A percentile compares a stretch with the other conserved stretches of the same genome.
Evolutionary conservation across 2,113 vertebrate genomes (phyloP).

Genomic region (Apistogramma diplotaenia): DNA sequence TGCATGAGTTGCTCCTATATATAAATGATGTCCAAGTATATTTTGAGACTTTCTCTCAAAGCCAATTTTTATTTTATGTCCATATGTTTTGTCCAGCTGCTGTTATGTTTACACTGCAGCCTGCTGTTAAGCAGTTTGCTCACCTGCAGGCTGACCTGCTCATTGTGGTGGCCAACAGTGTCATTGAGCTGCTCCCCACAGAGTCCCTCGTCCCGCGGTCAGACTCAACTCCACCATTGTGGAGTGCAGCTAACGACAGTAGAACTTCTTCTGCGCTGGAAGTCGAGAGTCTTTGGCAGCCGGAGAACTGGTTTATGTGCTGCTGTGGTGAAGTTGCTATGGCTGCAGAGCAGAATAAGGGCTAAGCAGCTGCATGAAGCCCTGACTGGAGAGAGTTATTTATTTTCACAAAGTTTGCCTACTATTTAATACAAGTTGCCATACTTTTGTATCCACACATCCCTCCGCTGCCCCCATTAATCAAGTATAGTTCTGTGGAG

Average conservation of each 20-base stretch:
- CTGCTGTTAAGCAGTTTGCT: neutral
- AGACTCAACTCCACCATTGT: neutral
- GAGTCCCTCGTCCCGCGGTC: neutral
- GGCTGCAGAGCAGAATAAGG: rapidly evolving
- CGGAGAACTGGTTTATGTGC: neutral
- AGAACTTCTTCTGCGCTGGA: neutral
- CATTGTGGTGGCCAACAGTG: neutral
- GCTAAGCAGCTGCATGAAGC: neutral
- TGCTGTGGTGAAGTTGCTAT: rapidly evolving
- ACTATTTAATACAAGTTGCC: neutral
- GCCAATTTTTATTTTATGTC: neutral
- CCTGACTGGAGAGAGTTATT: neutral
- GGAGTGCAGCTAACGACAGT: neutral
- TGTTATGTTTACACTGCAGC: neutral
- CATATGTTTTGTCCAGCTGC: neutral
- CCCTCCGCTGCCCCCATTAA: neutral
- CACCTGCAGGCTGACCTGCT: neutral
- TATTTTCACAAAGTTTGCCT: neutral
- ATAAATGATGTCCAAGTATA: neutral
- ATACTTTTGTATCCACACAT: neutral
- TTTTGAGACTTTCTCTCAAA: neutral
- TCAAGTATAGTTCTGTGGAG: neutral
- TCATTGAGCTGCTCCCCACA: neutral
- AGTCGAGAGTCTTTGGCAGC: neutral
- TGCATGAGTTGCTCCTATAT: neutral